Base-by-base conservation (phyloP, 1,140 invertebrate species). In the Drosophila pachea region DNA sequence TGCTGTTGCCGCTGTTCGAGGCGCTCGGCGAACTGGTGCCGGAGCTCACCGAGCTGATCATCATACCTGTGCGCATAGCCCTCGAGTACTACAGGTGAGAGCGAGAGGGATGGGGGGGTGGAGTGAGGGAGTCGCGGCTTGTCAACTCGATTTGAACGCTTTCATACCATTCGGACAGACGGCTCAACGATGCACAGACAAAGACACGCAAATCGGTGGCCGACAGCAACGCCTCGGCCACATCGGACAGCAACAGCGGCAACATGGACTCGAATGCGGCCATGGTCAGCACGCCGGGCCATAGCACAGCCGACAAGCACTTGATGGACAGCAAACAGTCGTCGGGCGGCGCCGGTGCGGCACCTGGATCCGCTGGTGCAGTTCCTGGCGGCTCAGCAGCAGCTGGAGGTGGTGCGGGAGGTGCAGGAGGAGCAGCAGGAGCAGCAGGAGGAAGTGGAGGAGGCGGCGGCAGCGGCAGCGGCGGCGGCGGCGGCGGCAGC, bases 1-100 rank as follows among this genome's bases (percentile, higher is more conserved):
- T 96, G 35, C 91, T 97, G 1, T 90, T 97, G 59, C 95, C 95
- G 2, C 90, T 96, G 2, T 95, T 95, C 86, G 94, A 95, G 89
- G 92, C 93, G 1, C 90, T 96, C 11, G 94, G 93, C 7, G 92
- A 94, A 75, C 90, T 95, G 29, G 91, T 95, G 55, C 92, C 92
- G 0, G 94, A 95, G 86, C 87, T 95, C 43, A 92, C 81, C 43
- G 91, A 91, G 70, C 78, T 91, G 35, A 91, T 91, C 61, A 90
- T 91, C 33, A 90, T 91, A 68, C 91, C 91, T 31, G 91, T 91
- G 52, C 88, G 92, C 65, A 90, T 92, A 53, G 93, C 93, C 4
- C 88, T 94, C 63, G 92, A 94, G 54, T 91, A 91, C 68, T 91
- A 91, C 69, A 89, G 86, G 89, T 89, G 43, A 61, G 22, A 22